phyloP scores from a whole-genome alignment of 2,113 vertebrate genomes.

The Microcebus lehilahytsara region DNA sequence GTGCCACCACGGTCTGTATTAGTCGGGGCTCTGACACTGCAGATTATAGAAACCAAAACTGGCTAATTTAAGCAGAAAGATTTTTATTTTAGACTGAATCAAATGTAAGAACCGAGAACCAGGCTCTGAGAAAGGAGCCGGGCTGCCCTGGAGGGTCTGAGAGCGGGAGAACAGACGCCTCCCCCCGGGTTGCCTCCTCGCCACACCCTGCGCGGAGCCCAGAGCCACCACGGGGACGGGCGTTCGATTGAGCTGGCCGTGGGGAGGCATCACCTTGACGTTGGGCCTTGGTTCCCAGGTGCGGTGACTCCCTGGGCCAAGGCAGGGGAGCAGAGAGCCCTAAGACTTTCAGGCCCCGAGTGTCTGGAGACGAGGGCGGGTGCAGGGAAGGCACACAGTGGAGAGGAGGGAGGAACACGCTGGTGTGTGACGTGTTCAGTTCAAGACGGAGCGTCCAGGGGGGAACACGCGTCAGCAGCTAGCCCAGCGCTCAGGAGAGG shows the following conservation, averaged over 20 bases:
- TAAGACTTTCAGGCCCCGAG: neutral
- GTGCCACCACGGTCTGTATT: neutral
- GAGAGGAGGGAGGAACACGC: neutral
- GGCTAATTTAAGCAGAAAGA: neutral
- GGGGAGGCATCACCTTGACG: accelerated
- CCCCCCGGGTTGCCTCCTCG: accelerated
- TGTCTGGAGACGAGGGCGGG: neutral
- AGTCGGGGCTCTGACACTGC: neutral
- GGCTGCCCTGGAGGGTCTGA: too few species aligned
- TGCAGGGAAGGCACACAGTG: too few species aligned
- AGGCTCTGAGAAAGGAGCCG: neutral
- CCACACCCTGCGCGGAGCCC: neutral
- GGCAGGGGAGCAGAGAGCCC: neutral
- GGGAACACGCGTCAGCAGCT: neutral
- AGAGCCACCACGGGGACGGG: too few species aligned
- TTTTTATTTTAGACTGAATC: neutral
- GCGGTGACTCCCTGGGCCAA: neutral
- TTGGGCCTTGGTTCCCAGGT: neutral
- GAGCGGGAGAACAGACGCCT: accelerated
- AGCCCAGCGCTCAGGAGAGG: neutral
- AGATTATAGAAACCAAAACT: neutral
- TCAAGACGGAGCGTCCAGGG: neutral
- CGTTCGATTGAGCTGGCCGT: accelerated
- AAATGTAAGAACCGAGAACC: neutral
- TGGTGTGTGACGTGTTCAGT: too few species aligned